Conservation (phyloP, 2,888 invertebrate species). For the Aphelenchoides bicaudatus region DNA sequence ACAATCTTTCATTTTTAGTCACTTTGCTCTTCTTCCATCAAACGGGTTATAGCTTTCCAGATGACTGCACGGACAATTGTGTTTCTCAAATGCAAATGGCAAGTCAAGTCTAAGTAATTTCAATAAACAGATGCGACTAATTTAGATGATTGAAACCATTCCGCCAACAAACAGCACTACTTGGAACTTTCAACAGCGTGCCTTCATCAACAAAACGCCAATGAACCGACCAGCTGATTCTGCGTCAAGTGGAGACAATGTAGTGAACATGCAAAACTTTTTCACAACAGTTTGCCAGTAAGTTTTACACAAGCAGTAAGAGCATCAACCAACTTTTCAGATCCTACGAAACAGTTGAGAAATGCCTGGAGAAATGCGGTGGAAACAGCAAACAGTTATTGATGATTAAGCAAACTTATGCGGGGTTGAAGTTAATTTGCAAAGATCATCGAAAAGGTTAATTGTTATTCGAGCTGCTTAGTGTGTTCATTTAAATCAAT, state of each 20-base stretch:
- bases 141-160: conserved; percentile 16
- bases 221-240: not conserved
- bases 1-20: too few species aligned
- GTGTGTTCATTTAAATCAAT: not conserved
- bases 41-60: conserved; percentile 12
- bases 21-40: too few species aligned
- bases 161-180: conserved; percentile 16
- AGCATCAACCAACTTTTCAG: too few species aligned
- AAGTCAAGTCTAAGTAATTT: not conserved
- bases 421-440: conserved; percentile 38
- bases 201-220: conserved; percentile 1
- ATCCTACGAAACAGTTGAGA: conserved; percentile 37
- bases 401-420: conserved; percentile 35
- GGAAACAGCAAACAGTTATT: conserved; percentile 19
- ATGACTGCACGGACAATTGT: conserved; percentile 29
- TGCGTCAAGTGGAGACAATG: not conserved
- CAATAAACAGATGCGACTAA: too few species aligned
- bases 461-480: not conserved
- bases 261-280: conserved; percentile 23
- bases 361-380: conserved; percentile 36
- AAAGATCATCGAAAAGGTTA: conserved; percentile 36
- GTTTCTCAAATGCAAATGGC: conserved; percentile 30
- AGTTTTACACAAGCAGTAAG: not conserved
- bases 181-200: conserved; percentile 16
- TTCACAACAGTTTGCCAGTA: conserved; percentile 29